Evolutionary conservation across 2,888 invertebrate genomes (phyloP), one percentile per base, ranked within the genome.

Genomic region (Noctua pronuba): DNA sequence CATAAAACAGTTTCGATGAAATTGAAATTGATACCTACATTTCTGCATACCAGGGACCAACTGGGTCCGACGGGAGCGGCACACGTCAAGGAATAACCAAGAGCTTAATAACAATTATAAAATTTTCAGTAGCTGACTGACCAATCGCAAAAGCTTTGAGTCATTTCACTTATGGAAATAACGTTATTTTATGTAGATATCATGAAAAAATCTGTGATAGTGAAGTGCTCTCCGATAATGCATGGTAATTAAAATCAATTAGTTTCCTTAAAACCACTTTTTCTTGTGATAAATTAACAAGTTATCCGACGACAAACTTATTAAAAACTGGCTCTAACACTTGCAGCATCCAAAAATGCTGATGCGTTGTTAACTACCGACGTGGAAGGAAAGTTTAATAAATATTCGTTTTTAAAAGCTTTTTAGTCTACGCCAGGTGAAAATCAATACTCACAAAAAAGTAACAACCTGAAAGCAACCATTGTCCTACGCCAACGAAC

Each of bases 361-460:
- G 1, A 31, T 31, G 31, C 21, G 16, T 35, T 62, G 21, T 35
- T 10, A 35, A 41, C 7, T 8, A 7, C 24, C 24, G 8, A 41
- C 64, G 6, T n/a, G 41, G 7, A 16, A 16, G 8, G 1, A 8
- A 38, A 21, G 11, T 35, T 35, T 38, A 38, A n/a, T 13, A 41
- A 60, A 31, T 21, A 35, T 31, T 35, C 31, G 4, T 60, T 16
- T 38, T 8, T 55, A 28, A 78, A 78, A 52, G 2, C 38, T 41
- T 55, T 31, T 38, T 6, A 49, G n/a, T 31, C 49, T 31, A 46
- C 28, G 11, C n/a, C 41, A 49, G 21, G 35, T 65, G 28, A 76
- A 75, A 84, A 86, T 86, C 87, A 35, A 84, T 87, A 75, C 67
- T 24, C 13, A 66, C 18, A 67, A 75, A 78, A 81, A 66, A 62